These are phyloP conservation scores for Lomographa bimaculata DNA, from an alignment of 2,888 invertebrate genomes.

Conservation along the genomic window DNA sequence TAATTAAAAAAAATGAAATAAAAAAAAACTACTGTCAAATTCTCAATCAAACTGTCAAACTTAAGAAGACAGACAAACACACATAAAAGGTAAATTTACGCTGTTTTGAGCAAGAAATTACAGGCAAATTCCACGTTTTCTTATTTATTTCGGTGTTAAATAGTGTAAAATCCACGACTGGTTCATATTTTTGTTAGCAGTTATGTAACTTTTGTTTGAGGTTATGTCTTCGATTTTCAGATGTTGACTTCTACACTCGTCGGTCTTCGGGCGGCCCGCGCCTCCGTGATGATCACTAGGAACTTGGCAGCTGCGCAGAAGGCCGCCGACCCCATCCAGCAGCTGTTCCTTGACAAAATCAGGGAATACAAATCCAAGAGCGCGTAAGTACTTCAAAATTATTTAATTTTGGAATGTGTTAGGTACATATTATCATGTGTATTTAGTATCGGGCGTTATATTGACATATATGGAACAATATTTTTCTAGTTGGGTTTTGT, in stretches of 20 bases:
- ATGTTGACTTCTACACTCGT: constrained; percentile 83
- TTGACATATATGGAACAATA: too few relatives aligned
- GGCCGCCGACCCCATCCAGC: constrained; percentile 95
- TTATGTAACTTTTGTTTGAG: constrained; percentile 65
- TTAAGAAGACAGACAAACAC: constrained; percentile 37
- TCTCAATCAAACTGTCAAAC: constrained; percentile 54
- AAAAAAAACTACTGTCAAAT: constrained; percentile 38
- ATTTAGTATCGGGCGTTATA: too few relatives aligned
- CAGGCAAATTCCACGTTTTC: too few relatives aligned
- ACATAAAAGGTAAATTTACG: constrained; percentile 46
- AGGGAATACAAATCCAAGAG: constrained; percentile 94
- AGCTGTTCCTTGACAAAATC: constrained; percentile 96
- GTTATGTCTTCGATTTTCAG: constrained; percentile 70
- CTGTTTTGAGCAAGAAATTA: constrained; percentile 15
- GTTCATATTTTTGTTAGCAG: constrained; percentile 34
- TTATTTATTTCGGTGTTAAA: background rate
- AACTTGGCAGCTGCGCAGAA: constrained; percentile 90
- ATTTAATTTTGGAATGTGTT: too few relatives aligned
- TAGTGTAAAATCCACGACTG: too few relatives aligned
- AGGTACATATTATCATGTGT: too few relatives aligned
- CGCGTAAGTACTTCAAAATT: constrained; percentile 90
- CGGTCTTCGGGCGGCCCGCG: constrained; percentile 75
- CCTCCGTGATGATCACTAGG: constrained; percentile 82
- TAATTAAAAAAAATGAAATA: too few relatives aligned
- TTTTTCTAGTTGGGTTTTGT: too few relatives aligned